phyloP scores from a whole-genome alignment of 2,113 vertebrate species.

The Patagioenas fasciata region DNA sequence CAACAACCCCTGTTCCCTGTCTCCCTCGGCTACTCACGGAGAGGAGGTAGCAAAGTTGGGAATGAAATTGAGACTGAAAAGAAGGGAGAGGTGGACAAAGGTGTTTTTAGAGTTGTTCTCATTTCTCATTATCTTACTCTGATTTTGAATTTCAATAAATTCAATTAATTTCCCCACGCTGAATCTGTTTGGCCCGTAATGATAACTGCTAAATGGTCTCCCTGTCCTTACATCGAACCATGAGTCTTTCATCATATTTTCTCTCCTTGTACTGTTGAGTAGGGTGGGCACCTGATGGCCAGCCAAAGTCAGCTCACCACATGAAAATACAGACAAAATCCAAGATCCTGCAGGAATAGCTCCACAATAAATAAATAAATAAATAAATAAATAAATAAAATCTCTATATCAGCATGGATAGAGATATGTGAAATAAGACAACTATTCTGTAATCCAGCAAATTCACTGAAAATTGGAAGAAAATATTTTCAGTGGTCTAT shows the following conservation, averaged over 20 bases:
- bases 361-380: neutral
- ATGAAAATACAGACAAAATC: neutral
- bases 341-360: neutral
- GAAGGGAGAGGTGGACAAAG: neutral
- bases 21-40: neutral
- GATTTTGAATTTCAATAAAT: neutral
- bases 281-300: rapidly evolving
- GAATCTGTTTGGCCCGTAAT: neutral
- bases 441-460: neutral
- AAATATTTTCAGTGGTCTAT: neutral
- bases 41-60: neutral
- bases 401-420: neutral
- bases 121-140: neutral
- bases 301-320: neutral
- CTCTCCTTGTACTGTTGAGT: neutral
- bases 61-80: neutral
- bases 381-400: neutral
- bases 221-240: neutral
- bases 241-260: neutral
- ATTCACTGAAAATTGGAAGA: neutral
- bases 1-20: too few relatives aligned
- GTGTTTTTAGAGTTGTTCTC: neutral
- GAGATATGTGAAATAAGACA: neutral
- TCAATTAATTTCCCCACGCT: neutral
- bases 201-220: neutral